Conservation (phyloP, 30 jellyfish, hydroid and myxozoan species). For the Rhopilema esculentum region DNA sequence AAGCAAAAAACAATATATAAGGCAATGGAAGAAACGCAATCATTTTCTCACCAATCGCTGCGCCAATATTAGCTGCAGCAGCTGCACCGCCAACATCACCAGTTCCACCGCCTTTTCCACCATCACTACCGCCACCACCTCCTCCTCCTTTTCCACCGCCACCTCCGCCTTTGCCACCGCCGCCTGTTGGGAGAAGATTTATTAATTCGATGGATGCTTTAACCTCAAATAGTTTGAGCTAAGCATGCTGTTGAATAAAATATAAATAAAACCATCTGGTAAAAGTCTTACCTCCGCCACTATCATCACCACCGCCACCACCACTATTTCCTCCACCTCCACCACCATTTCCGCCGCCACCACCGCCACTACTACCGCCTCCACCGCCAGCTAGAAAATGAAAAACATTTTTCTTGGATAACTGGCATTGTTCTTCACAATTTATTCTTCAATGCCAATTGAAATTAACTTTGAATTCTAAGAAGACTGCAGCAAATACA, state of each 20-base stretch:
- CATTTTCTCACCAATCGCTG: constrained; percentile 89
- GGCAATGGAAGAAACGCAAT: neutral
- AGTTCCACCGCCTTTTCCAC: constrained; percentile 87
- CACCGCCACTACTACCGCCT: constrained; percentile 73
- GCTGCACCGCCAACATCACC: constrained; percentile 95
- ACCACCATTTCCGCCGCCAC: constrained; percentile 63
- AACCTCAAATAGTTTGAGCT: no score
- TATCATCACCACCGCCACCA: constrained; percentile 67
- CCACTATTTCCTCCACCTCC: constrained; percentile 69
- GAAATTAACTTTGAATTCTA: no score
- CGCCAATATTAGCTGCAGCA: constrained; percentile 95
- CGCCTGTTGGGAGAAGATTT: constrained; percentile 53
- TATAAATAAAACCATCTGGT: no score
- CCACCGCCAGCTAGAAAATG: constrained; percentile 46
- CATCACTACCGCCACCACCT: constrained; percentile 94
- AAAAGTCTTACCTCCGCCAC: constrained; percentile 68
- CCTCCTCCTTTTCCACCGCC: constrained; percentile 86
- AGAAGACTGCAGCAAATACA: no score
- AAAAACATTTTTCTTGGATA: no score
- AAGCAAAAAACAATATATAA: no score
- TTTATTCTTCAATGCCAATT: no score
- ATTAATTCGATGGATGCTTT: neutral
- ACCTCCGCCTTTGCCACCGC: constrained; percentile 88
- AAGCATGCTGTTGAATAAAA: no score
- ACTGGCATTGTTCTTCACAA: no score